These are phyloP conservation scores for Peromyscus maniculatus DNA, from an alignment of 2,113 vertebrate species.

Conservation along the genomic window DNA sequence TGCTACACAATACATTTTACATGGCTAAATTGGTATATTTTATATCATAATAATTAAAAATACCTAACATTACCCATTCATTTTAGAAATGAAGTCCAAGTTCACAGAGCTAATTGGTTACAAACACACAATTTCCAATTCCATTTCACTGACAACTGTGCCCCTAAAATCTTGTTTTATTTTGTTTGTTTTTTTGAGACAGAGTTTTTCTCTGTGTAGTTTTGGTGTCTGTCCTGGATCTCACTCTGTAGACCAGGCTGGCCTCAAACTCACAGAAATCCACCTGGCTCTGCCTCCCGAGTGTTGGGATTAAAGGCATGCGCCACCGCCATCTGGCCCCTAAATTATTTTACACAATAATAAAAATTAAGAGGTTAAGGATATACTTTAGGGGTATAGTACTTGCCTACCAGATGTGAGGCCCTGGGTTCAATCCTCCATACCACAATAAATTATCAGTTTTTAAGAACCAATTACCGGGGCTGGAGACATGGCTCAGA, in stretches of 20 bases:
- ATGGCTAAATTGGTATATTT: conserved; percentile 6
- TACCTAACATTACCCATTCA: not conserved
- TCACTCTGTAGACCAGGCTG: too few species aligned
- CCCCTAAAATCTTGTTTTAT: not conserved
- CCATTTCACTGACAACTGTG: not conserved
- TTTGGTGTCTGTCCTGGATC: too few species aligned
- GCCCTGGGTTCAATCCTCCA: not conserved
- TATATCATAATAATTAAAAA: not conserved
- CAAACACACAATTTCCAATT: conserved; percentile 49
- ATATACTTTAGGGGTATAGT: not conserved
- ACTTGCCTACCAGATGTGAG: not conserved
- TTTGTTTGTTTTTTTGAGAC: too few species aligned
- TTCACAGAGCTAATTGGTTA: not conserved
- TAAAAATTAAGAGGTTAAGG: not conserved
- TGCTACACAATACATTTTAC: not conserved
- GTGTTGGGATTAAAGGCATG: too few species aligned
- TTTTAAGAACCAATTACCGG: not conserved
- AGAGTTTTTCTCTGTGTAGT: too few species aligned
- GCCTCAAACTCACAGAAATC: too few species aligned
- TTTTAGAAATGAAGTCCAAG: conserved; percentile 4
- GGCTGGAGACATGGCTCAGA: too few species aligned
- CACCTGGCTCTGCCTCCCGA: too few species aligned
- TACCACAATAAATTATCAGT: not conserved
- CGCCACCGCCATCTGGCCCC: not conserved
- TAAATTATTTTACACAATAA: not conserved